Evolutionary conservation across 2,113 vertebrate genomes (phyloP).

Genomic region (Hemicordylus capensis): DNA sequence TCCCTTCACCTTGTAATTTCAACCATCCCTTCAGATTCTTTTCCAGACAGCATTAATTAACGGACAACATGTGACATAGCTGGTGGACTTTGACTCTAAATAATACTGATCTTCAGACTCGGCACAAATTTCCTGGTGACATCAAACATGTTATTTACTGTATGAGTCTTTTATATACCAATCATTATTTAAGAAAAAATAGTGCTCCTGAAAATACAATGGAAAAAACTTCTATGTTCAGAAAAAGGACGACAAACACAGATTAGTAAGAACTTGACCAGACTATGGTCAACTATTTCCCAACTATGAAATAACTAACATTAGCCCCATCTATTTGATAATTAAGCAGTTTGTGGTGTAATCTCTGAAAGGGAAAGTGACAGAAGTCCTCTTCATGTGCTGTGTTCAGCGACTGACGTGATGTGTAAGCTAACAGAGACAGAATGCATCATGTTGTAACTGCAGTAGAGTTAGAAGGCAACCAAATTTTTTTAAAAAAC

Average conservation of each 20-base stretch:
- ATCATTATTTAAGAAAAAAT: constrained; percentile 11
- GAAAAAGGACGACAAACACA: constrained; percentile 4
- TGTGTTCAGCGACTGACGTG: no score
- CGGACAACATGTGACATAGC: constrained; percentile 49
- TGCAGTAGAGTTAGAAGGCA: no score
- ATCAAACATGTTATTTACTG: constrained; percentile 44
- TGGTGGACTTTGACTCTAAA: constrained; percentile 57
- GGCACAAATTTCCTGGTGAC: constrained; percentile 22
- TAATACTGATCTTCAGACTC: constrained; percentile 45
- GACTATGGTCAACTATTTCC: background rate
- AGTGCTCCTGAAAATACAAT: constrained; percentile 38
- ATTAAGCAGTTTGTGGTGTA: background rate
- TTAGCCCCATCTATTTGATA: background rate
- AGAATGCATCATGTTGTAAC: no score
- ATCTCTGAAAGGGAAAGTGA: background rate
- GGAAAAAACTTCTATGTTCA: background rate
- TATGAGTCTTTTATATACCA: constrained; percentile 24
- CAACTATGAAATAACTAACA: background rate
- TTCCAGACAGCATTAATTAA: constrained; percentile 49
- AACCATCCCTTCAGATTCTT: constrained; percentile 47
- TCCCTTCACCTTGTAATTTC: constrained; percentile 42
- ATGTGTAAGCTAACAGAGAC: no score
- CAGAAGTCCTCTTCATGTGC: background rate
- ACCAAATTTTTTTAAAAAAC: no score
- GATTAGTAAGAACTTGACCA: no score